A percentile compares a stretch with the other conserved stretches of the same genome.
These are phyloP conservation scores for Phaenicophaeus curvirostris DNA, from an alignment of 2,797 vertebrate genomes.

Conservation along the genomic window DNA sequence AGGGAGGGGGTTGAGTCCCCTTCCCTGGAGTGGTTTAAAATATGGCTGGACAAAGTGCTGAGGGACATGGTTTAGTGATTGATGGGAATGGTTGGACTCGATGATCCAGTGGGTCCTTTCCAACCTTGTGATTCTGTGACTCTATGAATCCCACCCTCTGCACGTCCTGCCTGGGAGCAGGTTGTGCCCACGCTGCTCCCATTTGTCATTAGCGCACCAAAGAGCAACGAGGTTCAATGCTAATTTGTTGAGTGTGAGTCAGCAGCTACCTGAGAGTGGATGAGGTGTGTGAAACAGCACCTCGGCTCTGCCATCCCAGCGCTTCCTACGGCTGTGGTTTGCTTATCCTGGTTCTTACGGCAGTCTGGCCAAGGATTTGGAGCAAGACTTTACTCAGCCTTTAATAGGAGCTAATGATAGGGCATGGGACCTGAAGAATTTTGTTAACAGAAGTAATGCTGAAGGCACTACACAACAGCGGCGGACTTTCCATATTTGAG, in stretches of 20 bases:
- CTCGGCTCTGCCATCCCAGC: not conserved
- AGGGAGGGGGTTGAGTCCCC: no score
- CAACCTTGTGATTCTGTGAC: no score
- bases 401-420: conserved; percentile 46
- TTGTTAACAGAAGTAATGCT: conserved; percentile 1
- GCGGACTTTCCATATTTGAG: not conserved
- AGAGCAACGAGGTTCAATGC: not conserved
- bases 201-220: not conserved
- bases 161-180: not conserved
- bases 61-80: no score
- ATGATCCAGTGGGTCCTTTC: no score
- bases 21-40: no score
- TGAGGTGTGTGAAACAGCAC: not conserved
- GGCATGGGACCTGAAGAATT: not conserved
- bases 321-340: not conserved
- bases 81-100: no score
- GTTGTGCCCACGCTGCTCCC: not conserved
- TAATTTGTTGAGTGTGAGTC: not conserved
- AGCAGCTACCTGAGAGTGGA: not conserved
- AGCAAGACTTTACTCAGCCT: not conserved
- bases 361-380: not conserved
- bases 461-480: not conserved
- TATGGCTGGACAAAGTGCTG: no score
- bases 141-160: not conserved
- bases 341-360: not conserved